Evolutionary conservation across 2,797 vertebrate species (phyloP), one percentile per base, ranked within the genome.

Genomic region (Sebastes oblongus): DNA sequence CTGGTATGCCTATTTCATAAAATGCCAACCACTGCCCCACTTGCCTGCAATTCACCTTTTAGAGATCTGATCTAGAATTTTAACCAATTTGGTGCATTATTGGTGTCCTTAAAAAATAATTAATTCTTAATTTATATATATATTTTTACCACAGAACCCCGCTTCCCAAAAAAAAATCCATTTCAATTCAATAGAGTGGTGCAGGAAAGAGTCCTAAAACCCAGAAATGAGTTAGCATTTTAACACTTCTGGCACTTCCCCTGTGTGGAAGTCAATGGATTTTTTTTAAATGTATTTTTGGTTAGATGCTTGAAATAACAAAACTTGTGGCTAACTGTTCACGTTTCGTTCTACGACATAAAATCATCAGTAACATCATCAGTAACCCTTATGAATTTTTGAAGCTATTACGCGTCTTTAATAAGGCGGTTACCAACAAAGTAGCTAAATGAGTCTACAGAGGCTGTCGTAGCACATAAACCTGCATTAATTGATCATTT

Each of bases 211-310:
- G 60, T 39, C 60, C 30, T 36, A 22, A 62, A 64, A 36, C n/a
- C 12, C 7, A 0, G 10, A 34, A 62, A 20, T 61, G 9, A n/a
- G 29, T 61, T 46, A 46, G 42, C 42, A 46, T 46, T 46, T 46
- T 1, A 46, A 39, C 36, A 39, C 13, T 39, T 39, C 36, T 0
- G 36, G 39, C 39, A 46, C 0, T 18, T 42, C 14, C 39, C 39
- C 0, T 39, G 36, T 39, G 36, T 39, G 36, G 36, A 39, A 39
- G 36, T 39, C 36, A 39, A 14, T 1, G 39, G 14, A 0, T 42
- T 42, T 42, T 42, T 42, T 42, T 42, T 16, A 42, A 42, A 42
- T 42, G 14, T 7, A 16, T 42, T 42, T 4, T n/a, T 10, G 59
- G 18, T 61, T 13, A 20, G 58, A 60, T 60, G 27, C 58, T 18